Percentiles rank a stretch among this genome's conserved stretches.
These are phyloP conservation scores for Odontomyia ornata DNA, from an alignment of 2,888 invertebrate species.

Conservation along the genomic window DNA sequence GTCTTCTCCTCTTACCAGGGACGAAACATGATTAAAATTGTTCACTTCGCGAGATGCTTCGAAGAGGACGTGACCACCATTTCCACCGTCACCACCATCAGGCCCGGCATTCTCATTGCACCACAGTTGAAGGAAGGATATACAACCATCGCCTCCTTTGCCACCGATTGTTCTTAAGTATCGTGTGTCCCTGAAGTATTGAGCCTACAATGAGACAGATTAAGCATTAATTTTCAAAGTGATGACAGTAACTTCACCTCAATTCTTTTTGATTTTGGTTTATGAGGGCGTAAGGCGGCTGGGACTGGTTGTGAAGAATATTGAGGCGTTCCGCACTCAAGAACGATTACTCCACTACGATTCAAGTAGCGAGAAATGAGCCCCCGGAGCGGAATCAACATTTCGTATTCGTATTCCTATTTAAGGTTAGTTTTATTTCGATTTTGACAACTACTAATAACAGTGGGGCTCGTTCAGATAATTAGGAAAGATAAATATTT, in stretches of 20 bases:
- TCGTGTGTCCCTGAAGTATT: conserved; percentile 77
- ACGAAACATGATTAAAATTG: conserved; percentile 74
- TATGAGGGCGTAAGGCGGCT: conserved; percentile 64
- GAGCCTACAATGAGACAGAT: conserved; percentile 60
- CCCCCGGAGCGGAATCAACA: background rate
- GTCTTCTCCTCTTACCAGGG: conserved; percentile 70
- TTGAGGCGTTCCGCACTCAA: background rate
- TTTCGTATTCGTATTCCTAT: too few species aligned
- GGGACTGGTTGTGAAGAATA: conserved; percentile 55
- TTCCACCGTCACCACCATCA: conserved; percentile 96
- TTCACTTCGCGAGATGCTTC: conserved; percentile 73
- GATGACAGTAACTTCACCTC: conserved; percentile 57
- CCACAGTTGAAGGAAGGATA: conserved; percentile 85
- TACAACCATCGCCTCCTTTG: conserved; percentile 91
- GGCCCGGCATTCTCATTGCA: conserved; percentile 91
- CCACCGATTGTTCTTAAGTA: conserved; percentile 79
- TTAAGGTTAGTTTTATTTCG: background rate
- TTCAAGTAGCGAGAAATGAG: background rate
- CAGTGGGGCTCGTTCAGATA: background rate
- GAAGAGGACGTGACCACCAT: conserved; percentile 93
- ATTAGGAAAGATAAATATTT: too few species aligned
- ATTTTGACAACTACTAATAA: background rate
- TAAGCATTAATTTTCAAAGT: background rate
- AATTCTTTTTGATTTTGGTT: conserved; percentile 64
- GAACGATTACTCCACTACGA: background rate